Evolutionary conservation across 2,888 invertebrate genomes (phyloP).

Genomic region (Mactromeris polynyma): DNA sequence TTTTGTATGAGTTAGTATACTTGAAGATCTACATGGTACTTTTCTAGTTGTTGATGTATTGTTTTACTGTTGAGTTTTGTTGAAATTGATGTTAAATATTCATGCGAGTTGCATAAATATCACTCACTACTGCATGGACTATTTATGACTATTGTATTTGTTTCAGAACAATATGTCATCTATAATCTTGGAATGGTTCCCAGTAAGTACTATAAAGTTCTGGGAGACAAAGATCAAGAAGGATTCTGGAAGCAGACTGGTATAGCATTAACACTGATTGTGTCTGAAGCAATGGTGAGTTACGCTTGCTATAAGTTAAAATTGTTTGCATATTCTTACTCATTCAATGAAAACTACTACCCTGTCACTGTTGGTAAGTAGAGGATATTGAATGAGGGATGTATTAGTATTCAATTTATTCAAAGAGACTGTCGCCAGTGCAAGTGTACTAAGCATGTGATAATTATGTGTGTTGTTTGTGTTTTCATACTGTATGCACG

Average conservation of each 20-base stretch:
- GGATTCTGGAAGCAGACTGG: conserved; percentile 87
- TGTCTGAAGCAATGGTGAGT: conserved; percentile 87
- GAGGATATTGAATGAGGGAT: too few relatives aligned
- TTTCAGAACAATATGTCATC: conserved; percentile 88
- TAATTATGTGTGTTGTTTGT: too few relatives aligned
- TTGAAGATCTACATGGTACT: not conserved
- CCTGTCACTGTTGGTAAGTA: too few relatives aligned
- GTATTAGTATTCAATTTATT: too few relatives aligned
- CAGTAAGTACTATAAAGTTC: conserved; percentile 88
- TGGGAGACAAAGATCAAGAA: conserved; percentile 87
- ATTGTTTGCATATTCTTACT: too few relatives aligned
- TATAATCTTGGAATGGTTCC: conserved; percentile 89
- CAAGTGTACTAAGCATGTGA: too few relatives aligned
- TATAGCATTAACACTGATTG: conserved; percentile 85
- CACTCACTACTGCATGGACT: not conserved
- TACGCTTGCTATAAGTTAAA: too few relatives aligned
- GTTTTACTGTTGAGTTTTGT: not conserved
- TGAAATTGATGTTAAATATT: not conserved
- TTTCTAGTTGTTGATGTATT: not conserved
- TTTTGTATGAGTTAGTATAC: not conserved
- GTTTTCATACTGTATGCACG: too few relatives aligned
- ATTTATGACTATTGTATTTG: not conserved
- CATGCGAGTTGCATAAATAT: not conserved
- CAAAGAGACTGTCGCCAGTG: too few relatives aligned
- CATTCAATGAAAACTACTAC: too few relatives aligned